Base-by-base conservation (phyloP, 2,797 vertebrate genomes). In the Manis pentadactyla region DNA sequence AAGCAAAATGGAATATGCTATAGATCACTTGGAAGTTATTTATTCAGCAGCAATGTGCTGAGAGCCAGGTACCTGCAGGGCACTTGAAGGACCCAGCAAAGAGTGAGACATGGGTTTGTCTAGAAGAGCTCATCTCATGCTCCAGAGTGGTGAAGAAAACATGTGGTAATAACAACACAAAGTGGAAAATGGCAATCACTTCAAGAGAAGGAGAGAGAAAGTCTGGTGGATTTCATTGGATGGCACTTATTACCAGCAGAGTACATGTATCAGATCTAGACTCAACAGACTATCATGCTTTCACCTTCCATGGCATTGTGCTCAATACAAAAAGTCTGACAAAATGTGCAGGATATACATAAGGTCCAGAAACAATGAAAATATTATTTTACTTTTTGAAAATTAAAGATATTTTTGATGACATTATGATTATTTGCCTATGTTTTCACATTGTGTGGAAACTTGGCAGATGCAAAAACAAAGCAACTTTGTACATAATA, bases 21-120 rank as follows among this genome's bases (percentile, higher is more conserved):
- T 94, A 31, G 13, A 78, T 85, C 29, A 74, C 42, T 73, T 85
- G 73, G 39, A 95, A 89, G 87, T 89, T 34, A 82, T 84, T 96
- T 93, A 88, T 83, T 94, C 25, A 81, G n/a, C n/a, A 89, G 73
- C 87, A 87, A 19, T 93, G 8, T 87, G 18, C 42, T 73, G 21
- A 96, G 46, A 89, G 12, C 19, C 61, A 92, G 19, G 1, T 57
- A 37, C 9, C 18, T 10, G 3, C 34, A 63, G 4, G 34, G 15
- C 23, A 86, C 46, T 51, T 77, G 39, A 39, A 15, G 34, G 39
- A 42, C 15, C 12, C 51, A 89, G 68, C 18, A 96, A 79, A 39
- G 27, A 31, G 3, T 31, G 7, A 73, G 71, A 82, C 25, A 23
- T 15, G 25, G n/a, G 1, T 34, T 75, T 92, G 9, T 64, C 57